These are phyloP conservation scores for Leucopsar rothschildi DNA, from an alignment of 2,113 vertebrate genomes.

Conservation along the genomic window DNA sequence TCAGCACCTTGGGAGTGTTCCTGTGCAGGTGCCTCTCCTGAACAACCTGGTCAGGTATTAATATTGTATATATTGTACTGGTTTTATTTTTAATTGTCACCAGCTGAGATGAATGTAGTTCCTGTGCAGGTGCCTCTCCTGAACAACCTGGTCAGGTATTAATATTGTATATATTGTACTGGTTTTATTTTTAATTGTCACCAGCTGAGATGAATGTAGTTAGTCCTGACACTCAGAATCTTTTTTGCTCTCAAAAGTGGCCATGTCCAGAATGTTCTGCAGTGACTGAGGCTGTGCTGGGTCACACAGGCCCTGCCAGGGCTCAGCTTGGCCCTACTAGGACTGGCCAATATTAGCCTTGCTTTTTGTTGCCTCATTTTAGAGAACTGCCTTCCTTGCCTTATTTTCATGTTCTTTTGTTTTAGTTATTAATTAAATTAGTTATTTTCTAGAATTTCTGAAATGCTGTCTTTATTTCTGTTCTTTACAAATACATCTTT, in stretches of 20 bases:
- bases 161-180: not conserved
- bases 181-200: not conserved
- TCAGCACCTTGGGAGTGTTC: rapidly evolving
- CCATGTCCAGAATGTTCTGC: not conserved
- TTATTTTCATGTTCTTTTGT: not conserved
- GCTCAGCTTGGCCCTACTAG: not conserved
- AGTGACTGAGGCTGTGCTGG: not conserved
- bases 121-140: not conserved
- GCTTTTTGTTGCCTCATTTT: not conserved
- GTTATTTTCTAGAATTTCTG: not conserved
- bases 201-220: not conserved
- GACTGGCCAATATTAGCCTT: not conserved
- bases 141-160: rapidly evolving
- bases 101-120: not conserved
- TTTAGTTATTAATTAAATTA: not conserved
- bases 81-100: not conserved
- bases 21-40: not conserved
- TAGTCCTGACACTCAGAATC: not conserved
- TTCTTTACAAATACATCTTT: not conserved
- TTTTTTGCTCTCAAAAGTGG: rapidly evolving
- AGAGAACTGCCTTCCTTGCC: not conserved
- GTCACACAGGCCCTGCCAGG: not conserved
- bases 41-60: rapidly evolving
- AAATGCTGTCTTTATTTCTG: not conserved
- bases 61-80: not conserved